phyloP scores from a whole-genome alignment of 2,797 vertebrate species.

The Etheostoma nigrum region DNA sequence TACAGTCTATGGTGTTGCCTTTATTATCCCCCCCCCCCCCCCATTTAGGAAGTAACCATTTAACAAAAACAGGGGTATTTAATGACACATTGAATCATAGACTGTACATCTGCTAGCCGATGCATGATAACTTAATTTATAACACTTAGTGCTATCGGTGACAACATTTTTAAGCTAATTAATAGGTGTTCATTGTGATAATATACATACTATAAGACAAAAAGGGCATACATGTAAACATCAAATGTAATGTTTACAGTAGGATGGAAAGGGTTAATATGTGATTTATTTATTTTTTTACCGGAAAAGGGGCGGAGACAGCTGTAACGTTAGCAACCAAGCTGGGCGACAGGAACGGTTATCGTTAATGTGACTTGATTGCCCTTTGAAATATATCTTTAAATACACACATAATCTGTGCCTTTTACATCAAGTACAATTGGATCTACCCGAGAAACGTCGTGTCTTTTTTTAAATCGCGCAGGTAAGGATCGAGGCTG shows the following conservation, averaged over 20 bases:
- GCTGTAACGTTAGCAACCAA: conserved; percentile 81
- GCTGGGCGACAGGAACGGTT: conserved; percentile 62
- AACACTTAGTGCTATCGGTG: too few species aligned
- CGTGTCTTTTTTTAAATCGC: neutral
- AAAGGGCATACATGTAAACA: neutral
- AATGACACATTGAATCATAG: neutral
- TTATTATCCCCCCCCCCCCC: neutral
- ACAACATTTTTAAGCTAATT: neutral
- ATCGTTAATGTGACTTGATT: conserved; percentile 48
- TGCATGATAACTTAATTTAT: too few species aligned
- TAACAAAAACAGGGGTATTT: neutral
- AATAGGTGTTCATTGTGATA: neutral
- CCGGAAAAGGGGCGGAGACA: conserved; percentile 76
- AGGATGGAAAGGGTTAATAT: conserved; percentile 1
- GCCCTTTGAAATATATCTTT: conserved; percentile 52
- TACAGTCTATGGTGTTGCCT: neutral
- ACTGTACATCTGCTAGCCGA: neutral
- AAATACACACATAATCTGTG: conserved; percentile 22
- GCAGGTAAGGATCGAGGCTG: conserved; percentile 61
- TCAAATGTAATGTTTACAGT: neutral
- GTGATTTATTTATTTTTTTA: conserved; percentile 23
- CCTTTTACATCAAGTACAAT: neutral
- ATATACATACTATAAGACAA: neutral
- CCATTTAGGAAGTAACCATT: neutral
- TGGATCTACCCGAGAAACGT: neutral